A percentile compares a stretch with the other conserved stretches of the same genome.
phyloP scores from a whole-genome alignment of 2,797 vertebrate genomes.

The Bradypodion ventrale region DNA sequence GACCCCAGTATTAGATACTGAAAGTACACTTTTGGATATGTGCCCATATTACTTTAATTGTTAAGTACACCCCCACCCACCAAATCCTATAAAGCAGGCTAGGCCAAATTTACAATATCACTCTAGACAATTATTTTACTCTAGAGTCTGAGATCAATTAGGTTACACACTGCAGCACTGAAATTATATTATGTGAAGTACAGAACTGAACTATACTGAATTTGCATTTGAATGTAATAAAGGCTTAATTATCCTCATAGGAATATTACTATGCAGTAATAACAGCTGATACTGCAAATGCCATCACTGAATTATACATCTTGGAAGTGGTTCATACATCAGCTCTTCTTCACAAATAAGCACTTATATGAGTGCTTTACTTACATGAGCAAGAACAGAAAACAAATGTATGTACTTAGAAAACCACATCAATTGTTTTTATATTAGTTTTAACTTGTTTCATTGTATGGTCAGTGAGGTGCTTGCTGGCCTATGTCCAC shows the following conservation, averaged over 20 bases:
- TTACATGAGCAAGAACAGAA: background rate
- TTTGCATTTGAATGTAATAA: constrained; percentile 20
- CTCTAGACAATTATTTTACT: constrained; percentile 22
- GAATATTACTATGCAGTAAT: background rate
- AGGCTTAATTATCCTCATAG: background rate
- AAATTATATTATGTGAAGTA: constrained; percentile 5
- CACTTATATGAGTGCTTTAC: background rate
- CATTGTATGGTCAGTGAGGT: too few relatives aligned
- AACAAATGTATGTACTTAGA: constrained; percentile 1
- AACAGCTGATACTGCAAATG: background rate
- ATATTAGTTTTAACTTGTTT: too few relatives aligned
- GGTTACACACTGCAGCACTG: background rate
- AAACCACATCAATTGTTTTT: background rate
- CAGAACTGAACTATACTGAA: background rate
- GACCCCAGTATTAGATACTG: too few relatives aligned
- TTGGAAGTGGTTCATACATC: background rate
- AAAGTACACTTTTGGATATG: too few relatives aligned
- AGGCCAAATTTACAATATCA: constrained; percentile 5
- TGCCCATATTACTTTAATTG: too few relatives aligned
- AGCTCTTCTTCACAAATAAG: background rate
- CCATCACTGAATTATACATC: background rate
- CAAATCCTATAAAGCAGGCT: constrained; percentile 13
- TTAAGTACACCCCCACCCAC: background rate
- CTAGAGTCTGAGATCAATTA: constrained; percentile 3
- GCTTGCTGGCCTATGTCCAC: too few relatives aligned